Conservation (phyloP, 2,113 vertebrate species). For the Cyanistes caeruleus region DNA sequence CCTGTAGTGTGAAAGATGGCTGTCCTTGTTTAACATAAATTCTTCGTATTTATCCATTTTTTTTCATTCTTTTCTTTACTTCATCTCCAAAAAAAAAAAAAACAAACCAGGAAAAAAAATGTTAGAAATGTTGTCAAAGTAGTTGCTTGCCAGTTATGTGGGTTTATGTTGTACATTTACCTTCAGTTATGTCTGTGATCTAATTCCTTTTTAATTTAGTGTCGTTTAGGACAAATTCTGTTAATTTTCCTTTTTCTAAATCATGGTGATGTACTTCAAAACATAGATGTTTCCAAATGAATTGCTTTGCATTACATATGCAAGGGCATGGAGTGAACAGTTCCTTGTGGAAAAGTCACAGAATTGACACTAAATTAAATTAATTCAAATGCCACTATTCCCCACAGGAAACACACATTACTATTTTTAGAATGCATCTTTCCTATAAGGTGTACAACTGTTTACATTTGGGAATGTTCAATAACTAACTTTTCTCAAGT, state of each 20-base stretch:
- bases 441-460: constrained; percentile 68
- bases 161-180: constrained; percentile 89
- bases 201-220: constrained; percentile 85
- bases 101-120: constrained; percentile 73
- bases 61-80: constrained; percentile 83
- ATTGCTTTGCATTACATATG: constrained; percentile 85
- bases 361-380: constrained; percentile 71
- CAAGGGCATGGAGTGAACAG: constrained; percentile 81
- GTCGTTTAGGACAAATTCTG: constrained; percentile 97
- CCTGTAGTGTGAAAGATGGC: constrained; percentile 93
- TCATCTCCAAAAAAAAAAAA: constrained; percentile 76
- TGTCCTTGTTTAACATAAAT: constrained; percentile 88
- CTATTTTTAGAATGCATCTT: constrained; percentile 59
- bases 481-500: constrained; percentile 67
- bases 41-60: constrained; percentile 85
- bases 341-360: constrained; percentile 70
- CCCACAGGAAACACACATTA: constrained; percentile 59
- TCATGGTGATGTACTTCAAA: constrained; percentile 75
- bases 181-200: constrained; percentile 85
- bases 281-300: constrained; percentile 73
- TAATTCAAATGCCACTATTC: constrained; percentile 37
- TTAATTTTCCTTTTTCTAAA: constrained; percentile 82
- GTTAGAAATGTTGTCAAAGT: constrained; percentile 85
- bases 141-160: constrained; percentile 90
- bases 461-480: constrained; percentile 74